Evolutionary conservation across 2,888 invertebrate species (phyloP).

Genomic region (Hipparchia semele): DNA sequence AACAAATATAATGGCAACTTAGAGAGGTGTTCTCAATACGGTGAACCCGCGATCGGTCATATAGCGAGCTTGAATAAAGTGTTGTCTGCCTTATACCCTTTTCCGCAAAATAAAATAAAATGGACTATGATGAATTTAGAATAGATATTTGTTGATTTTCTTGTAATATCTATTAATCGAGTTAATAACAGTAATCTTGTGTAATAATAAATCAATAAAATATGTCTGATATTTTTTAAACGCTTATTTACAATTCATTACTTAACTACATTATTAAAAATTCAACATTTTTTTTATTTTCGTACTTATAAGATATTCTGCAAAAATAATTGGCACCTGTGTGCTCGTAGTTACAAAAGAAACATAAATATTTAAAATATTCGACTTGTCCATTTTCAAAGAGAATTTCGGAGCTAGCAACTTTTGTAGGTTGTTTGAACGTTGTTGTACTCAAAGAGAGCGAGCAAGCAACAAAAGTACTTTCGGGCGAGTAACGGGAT

Average conservation of each 20-base stretch:
- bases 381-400: background rate
- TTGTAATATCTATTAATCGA: too few species aligned
- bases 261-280: too few species aligned
- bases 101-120: background rate
- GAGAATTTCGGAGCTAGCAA: constrained; percentile 2
- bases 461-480: constrained; percentile 76
- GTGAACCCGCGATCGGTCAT: constrained; percentile 74
- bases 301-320: too few species aligned
- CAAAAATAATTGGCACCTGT: too few species aligned
- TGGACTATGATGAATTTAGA: background rate
- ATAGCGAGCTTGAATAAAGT: constrained; percentile 47
- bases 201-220: too few species aligned
- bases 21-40: constrained; percentile 70
- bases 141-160: background rate
- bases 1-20: constrained; percentile 62
- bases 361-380: background rate
- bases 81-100: background rate
- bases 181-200: too few species aligned
- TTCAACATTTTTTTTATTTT: too few species aligned
- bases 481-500: constrained; percentile 82
- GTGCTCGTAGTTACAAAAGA: too few species aligned
- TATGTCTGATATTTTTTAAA: too few species aligned
- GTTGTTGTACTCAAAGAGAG: constrained; percentile 43
- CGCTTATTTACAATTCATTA: too few species aligned
- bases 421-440: constrained; percentile 40